phyloP scores from a whole-genome alignment of 2,888 invertebrate species.

The Oxytorus armatus region DNA sequence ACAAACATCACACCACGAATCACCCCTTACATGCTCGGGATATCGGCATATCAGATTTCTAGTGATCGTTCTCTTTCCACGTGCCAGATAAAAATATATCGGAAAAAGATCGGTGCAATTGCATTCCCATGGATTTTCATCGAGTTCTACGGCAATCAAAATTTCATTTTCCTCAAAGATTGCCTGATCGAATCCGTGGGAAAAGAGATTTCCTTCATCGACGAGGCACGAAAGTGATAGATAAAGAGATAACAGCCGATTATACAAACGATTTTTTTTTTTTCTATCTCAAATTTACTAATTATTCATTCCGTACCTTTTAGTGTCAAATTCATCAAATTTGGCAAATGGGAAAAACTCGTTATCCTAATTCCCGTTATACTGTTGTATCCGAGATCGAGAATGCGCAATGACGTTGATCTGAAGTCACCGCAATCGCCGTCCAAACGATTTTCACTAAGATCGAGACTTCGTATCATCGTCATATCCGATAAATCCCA shows the following conservation, averaged over 20 bases:
- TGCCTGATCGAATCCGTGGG: slow-evolving; percentile 86
- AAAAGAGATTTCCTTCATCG: slow-evolving; percentile 87
- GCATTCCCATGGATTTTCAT: slow-evolving; percentile 91
- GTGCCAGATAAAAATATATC: slow-evolving; percentile 87
- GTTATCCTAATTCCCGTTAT: slow-evolving; percentile 87
- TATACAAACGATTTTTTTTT: background rate
- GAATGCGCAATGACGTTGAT: slow-evolving; percentile 86
- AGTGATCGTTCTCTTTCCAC: slow-evolving; percentile 85
- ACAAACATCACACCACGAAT: slow-evolving; percentile 85
- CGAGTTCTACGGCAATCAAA: slow-evolving; percentile 86
- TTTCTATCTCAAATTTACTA: background rate
- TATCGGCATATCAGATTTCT: slow-evolving; percentile 87
- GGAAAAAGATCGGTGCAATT: slow-evolving; percentile 88
- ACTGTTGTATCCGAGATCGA: slow-evolving; percentile 87
- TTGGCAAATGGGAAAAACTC: slow-evolving; percentile 87
- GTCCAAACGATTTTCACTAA: slow-evolving; percentile 88
- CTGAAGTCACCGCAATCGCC: slow-evolving; percentile 87
- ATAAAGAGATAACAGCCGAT: background rate
- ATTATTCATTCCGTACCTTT: slow-evolving; percentile 74
- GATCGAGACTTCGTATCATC: slow-evolving; percentile 86
- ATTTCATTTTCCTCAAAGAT: slow-evolving; percentile 87
- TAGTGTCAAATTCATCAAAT: slow-evolving; percentile 87
- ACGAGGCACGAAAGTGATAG: too few species aligned
- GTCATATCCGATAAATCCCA: slow-evolving; percentile 82
- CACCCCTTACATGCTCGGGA: slow-evolving; percentile 86